Conservation (phyloP, 1,140 invertebrate genomes). For the Leptinotarsa texana region DNA sequence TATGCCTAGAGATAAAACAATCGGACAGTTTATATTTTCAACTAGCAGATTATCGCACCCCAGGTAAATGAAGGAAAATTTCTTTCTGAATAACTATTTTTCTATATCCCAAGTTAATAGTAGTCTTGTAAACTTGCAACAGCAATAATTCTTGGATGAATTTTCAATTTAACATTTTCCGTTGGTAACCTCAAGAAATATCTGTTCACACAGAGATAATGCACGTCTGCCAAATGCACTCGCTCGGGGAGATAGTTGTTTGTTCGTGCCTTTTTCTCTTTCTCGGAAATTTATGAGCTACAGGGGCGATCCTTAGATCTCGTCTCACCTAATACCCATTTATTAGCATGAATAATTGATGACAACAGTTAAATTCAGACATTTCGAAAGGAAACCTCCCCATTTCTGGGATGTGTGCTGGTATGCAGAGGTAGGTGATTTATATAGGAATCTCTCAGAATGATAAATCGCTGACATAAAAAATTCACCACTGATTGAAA, state of each 20-base stretch:
- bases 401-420: neutral
- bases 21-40: too few relatives aligned
- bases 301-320: neutral
- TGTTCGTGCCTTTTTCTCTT: slow-evolving; percentile 11
- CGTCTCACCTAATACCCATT: slow-evolving; percentile 11
- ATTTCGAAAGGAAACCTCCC: neutral
- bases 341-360: slow-evolving; percentile 26
- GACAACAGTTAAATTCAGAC: neutral
- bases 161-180: neutral
- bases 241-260: neutral
- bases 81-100: neutral
- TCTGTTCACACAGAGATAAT: slow-evolving; percentile 9
- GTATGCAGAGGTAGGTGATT: too few relatives aligned
- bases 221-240: neutral
- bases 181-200: neutral
- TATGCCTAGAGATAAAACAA: too few relatives aligned
- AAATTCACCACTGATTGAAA: too few relatives aligned
- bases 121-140: neutral
- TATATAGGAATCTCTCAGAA: neutral
- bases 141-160: neutral
- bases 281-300: neutral
- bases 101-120: neutral
- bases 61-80: too few relatives aligned
- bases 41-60: too few relatives aligned
- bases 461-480: neutral